Evolutionary conservation across 1,140 invertebrate genomes (phyloP), one percentile per base, ranked within the genome.

Genomic region (Acromyrmex echinatior): DNA sequence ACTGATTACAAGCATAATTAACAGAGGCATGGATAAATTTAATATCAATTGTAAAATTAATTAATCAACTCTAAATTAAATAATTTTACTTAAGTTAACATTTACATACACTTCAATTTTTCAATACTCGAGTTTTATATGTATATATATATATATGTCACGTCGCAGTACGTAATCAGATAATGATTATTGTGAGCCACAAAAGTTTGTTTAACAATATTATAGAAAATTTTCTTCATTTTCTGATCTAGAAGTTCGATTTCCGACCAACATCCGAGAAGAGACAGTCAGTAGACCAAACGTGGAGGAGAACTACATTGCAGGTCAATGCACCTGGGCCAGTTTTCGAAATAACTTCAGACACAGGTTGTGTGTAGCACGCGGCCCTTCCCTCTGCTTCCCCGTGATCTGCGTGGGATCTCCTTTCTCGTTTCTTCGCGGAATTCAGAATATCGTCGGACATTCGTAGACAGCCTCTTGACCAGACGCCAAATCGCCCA

Each of bases 291-390:
- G 25, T 35, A 70, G 66, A 86, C 70, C 21, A 56, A 39, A 58
- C 21, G 68, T 28, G 62, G 71, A 25, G 39, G 76, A 58, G 74
- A 58, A 88, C 62, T 39, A 60, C 39, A 35, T 73, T 71, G 66
- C 90, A 65, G 93, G 93, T 94, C 93, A 93, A 92, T 94, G 93
- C 92, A 93, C 93, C 92, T 92, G 92, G 90, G 91, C 91, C 62
- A 92, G 90, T 91, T 93, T 93, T 93, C 91, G 78, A 93, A 93
- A 93, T 92, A 93, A 93, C 87, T 86, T 88, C 84, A 87, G 91
- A 87, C 76, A 66, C 76, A 82, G 21, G 35, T 77, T 77, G 56
- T 31, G 35, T 39, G 63, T 21, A 66, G 25, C 18, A 45, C 51
- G 35, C 53, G 31, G 51, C n/a, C 21, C n/a, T 25, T 78, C 76